A percentile compares a stretch with the other conserved stretches of the same genome.
These are phyloP conservation scores for Argopecten irradians DNA, from an alignment of 1,140 invertebrate genomes.

Conservation along the genomic window DNA sequence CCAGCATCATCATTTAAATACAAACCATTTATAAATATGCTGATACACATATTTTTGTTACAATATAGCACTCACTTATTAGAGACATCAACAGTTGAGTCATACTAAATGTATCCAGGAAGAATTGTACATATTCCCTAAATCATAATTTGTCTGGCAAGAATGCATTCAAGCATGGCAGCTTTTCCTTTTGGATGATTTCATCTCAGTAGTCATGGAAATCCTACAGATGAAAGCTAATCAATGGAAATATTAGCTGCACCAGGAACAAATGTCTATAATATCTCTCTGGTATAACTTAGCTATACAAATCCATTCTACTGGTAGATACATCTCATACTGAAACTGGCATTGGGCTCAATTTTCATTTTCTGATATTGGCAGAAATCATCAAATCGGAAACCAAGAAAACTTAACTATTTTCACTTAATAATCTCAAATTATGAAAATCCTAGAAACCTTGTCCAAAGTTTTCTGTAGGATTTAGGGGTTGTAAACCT, in stretches of 20 bases:
- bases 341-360: too few species aligned
- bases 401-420: too few species aligned
- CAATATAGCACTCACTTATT: background rate
- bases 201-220: background rate
- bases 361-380: too few species aligned
- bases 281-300: too few species aligned
- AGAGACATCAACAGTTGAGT: background rate
- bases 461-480: too few species aligned
- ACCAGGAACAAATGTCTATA: too few species aligned
- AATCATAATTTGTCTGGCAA: conserved; percentile 16
- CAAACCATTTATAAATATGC: background rate
- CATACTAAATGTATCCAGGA: background rate
- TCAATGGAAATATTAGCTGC: background rate
- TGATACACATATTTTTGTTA: background rate
- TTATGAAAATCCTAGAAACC: too few species aligned
- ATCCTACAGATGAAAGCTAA: background rate
- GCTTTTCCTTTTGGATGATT: background rate
- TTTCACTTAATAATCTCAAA: too few species aligned
- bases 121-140: background rate
- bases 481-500: too few species aligned
- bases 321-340: too few species aligned
- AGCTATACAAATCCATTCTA: too few species aligned
- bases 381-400: too few species aligned
- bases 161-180: background rate
- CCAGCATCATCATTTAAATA: background rate